Evolutionary conservation across 2,113 vertebrate genomes (phyloP).

Genomic region (Oreotragus oreotragus): DNA sequence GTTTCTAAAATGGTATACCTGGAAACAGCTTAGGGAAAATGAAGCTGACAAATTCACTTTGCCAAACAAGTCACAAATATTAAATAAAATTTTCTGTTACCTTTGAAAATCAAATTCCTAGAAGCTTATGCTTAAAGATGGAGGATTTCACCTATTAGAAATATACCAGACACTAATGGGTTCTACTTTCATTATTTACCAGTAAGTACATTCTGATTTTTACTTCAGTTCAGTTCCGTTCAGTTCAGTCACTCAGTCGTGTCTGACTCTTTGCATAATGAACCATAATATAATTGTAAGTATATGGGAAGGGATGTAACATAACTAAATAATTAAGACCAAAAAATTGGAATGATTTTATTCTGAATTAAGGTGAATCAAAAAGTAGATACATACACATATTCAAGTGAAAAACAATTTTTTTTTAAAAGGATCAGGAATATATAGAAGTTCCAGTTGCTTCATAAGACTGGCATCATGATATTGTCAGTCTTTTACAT

Average conservation of each 20-base stretch:
- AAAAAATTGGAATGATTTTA: neutral
- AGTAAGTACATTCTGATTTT: neutral
- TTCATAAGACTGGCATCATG: neutral
- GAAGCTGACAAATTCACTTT: neutral
- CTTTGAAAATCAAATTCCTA: conserved; percentile 2
- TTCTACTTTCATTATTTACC: neutral
- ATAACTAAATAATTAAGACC: neutral
- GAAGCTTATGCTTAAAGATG: neutral
- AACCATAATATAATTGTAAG: conserved; percentile 1
- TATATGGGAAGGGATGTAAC: neutral
- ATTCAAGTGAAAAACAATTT: neutral
- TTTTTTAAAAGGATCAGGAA: neutral
- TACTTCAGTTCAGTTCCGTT: neutral
- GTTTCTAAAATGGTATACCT: neutral
- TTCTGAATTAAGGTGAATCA: neutral
- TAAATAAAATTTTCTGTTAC: neutral
- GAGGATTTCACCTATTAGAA: neutral
- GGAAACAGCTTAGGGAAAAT: neutral
- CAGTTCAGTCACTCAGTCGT: fast-evolving
- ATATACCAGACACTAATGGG: neutral
- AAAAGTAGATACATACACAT: neutral
- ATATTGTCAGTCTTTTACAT: neutral
- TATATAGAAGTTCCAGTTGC: neutral
- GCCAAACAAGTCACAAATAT: neutral
- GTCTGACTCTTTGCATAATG: too few relatives aligned